phyloP scores from a whole-genome alignment of 1,140 invertebrate species.

The Hetaerina americana region DNA sequence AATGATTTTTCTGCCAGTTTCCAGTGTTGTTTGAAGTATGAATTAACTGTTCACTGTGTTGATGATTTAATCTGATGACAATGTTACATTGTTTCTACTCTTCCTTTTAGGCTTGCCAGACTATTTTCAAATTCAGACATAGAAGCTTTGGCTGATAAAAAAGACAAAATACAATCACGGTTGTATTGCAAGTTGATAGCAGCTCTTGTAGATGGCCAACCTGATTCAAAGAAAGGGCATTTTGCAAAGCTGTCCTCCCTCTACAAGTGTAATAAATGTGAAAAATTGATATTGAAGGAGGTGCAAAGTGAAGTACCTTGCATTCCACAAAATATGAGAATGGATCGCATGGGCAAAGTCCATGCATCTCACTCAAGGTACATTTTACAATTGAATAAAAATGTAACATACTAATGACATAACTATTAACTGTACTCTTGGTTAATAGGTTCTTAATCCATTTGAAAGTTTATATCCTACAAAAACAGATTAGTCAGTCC shows the following conservation, averaged over 20 bases:
- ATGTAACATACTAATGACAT: no score
- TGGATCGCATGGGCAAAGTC: slow-evolving; percentile 53
- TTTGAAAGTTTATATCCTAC: no score
- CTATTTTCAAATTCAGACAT: slow-evolving; percentile 69
- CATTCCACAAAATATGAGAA: slow-evolving; percentile 44
- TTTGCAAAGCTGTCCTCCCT: slow-evolving; percentile 60
- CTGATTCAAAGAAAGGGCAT: slow-evolving; percentile 59
- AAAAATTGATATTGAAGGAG: slow-evolving; percentile 33
- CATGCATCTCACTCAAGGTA: slow-evolving; percentile 45
- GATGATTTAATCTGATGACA: no score
- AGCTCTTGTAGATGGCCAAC: slow-evolving; percentile 51
- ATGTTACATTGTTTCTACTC: slow-evolving; percentile 5
- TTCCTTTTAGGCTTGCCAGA: slow-evolving; percentile 47
- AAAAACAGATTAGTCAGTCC: no score
- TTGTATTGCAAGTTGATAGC: slow-evolving; percentile 71
- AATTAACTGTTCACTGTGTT: neutral
- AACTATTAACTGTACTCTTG: no score
- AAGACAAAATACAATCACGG: slow-evolving; percentile 69
- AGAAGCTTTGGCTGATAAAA: slow-evolving; percentile 60
- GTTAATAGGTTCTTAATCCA: no score
- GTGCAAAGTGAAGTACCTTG: slow-evolving; percentile 20
- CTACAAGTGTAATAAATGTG: slow-evolving; percentile 53
- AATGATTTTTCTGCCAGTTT: neutral
- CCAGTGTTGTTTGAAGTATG: neutral
- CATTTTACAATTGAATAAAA: no score